Evolutionary conservation across 2,888 invertebrate species (phyloP).

Genomic region (Stenolophus ochropezus): DNA sequence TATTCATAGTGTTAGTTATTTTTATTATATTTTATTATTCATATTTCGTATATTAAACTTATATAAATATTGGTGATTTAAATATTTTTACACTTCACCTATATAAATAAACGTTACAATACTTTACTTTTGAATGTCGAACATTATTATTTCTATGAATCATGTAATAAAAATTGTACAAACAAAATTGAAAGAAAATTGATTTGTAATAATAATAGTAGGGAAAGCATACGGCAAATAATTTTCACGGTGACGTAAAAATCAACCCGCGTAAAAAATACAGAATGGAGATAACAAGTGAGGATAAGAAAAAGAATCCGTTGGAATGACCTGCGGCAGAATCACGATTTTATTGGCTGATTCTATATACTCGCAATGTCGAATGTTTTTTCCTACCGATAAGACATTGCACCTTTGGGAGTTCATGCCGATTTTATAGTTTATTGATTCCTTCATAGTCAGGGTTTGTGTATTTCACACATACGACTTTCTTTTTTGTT

Average conservation of each 20-base stretch:
- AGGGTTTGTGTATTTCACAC: constrained; percentile 15
- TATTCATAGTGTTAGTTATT: too few relatives aligned
- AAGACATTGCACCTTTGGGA: constrained; percentile 20
- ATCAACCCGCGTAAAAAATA: background rate
- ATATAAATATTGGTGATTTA: too few relatives aligned
- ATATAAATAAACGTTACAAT: too few relatives aligned
- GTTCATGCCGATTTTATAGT: constrained; percentile 29
- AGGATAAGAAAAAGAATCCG: background rate
- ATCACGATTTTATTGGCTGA: constrained; percentile 5
- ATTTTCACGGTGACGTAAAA: background rate
- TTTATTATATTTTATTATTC: too few relatives aligned
- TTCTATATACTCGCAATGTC: background rate
- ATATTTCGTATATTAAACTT: too few relatives aligned
- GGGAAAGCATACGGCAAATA: background rate
- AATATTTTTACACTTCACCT: too few relatives aligned
- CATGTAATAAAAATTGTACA: too few relatives aligned
- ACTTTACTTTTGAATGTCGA: too few relatives aligned
- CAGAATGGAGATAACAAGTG: background rate
- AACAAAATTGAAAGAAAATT: too few relatives aligned
- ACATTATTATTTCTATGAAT: too few relatives aligned
- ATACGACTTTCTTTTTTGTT: background rate
- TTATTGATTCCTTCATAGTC: constrained; percentile 22
- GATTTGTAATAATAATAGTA: too few relatives aligned
- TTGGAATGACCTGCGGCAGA: background rate
- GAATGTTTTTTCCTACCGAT: constrained; percentile 35